Percentiles rank a stretch among this genome's conserved stretches.
These are phyloP conservation scores for Parnassius apollo DNA, from an alignment of 2,888 invertebrate genomes.

Conservation along the genomic window DNA sequence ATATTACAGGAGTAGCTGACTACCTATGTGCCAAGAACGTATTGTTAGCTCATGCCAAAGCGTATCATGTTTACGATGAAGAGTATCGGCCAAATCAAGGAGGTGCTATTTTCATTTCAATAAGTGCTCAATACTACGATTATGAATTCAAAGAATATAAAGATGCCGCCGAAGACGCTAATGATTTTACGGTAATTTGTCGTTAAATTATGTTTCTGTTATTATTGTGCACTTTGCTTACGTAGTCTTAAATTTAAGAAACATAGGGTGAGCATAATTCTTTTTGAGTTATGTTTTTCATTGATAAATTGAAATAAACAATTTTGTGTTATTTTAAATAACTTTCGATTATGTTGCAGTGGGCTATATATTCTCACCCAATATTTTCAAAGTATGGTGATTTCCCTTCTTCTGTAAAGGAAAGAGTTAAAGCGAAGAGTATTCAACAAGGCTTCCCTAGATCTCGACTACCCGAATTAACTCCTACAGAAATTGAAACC, in stretches of 20 bases:
- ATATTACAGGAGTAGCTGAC: constrained; percentile 54
- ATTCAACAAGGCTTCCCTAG: constrained; percentile 73
- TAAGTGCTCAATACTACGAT: constrained; percentile 23
- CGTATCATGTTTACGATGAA: constrained; percentile 56
- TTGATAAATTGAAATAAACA: too few relatives aligned
- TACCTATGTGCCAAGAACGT: constrained; percentile 70
- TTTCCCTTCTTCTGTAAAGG: constrained; percentile 82
- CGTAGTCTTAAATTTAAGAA: too few relatives aligned
- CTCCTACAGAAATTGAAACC: constrained; percentile 49
- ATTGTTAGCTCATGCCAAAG: constrained; percentile 74
- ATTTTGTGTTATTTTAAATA: neutral
- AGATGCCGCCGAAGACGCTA: constrained; percentile 53
- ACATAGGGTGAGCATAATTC: too few relatives aligned
- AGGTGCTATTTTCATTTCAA: constrained; percentile 37
- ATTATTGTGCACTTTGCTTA: too few relatives aligned
- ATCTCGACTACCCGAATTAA: constrained; percentile 78
- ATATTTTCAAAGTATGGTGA: constrained; percentile 82
- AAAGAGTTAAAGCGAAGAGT: constrained; percentile 78
- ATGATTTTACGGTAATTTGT: constrained; percentile 65
- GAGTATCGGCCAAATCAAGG: constrained; percentile 43
- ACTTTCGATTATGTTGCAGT: constrained; percentile 45
- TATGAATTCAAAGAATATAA: constrained; percentile 50
- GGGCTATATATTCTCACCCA: constrained; percentile 82
- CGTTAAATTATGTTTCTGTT: neutral
- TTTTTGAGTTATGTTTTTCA: too few relatives aligned